Evolutionary conservation across 2,113 vertebrate genomes (phyloP), one percentile per base, ranked within the genome.

Genomic region (Peromyscus maniculatus): DNA sequence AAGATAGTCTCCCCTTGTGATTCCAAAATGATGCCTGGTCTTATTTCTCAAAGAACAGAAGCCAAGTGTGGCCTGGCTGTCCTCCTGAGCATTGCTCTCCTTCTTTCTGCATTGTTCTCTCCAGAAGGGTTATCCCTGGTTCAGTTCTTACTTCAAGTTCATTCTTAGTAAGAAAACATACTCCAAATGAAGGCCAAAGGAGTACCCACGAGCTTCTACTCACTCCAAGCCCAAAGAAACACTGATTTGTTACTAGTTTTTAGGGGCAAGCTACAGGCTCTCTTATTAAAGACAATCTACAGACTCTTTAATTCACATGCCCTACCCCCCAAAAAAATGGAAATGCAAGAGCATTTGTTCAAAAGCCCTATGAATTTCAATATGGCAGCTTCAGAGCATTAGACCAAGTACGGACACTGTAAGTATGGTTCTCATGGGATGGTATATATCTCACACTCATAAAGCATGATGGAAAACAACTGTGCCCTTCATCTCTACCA

Each of bases 341-440:
- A 75, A 84, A 80, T 21, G 1, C 11, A 87, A 59, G 33, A 7
- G 22, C 2, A 16, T 12, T 31, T 55, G 28, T 86, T 90, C 31
- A 77, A 82, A 95, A 91, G n/a, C 21, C 3, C 4, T 80, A 55
- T 89, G n/a, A 36, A 39, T 39, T 46, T 86, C 43, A 89, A 96
- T 21, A 55, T 72, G 59, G 19, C 24, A 52, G 52, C 33, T 62
- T 46, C 2, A 71, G 49, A 89, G 26, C 1, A 21, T 72, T 49
- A 93, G 74, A 26, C 6, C 49, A 69, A 71, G 0, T 39, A 8
- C 52, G 39, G 2, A 43, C 12, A 15, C 16, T 93, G 13, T 66
- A 87, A 64, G 3, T 19, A 1, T 19, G 24, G 49, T 5, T 36
- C n/a, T 3, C 28, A 4, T 46, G 22, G 55, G 2, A 66, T 22